A percentile compares a stretch with the other conserved stretches of the same genome.
These are phyloP conservation scores for Polydrusus pterygomalis DNA, from an alignment of 2,888 invertebrate species.

Conservation along the genomic window DNA sequence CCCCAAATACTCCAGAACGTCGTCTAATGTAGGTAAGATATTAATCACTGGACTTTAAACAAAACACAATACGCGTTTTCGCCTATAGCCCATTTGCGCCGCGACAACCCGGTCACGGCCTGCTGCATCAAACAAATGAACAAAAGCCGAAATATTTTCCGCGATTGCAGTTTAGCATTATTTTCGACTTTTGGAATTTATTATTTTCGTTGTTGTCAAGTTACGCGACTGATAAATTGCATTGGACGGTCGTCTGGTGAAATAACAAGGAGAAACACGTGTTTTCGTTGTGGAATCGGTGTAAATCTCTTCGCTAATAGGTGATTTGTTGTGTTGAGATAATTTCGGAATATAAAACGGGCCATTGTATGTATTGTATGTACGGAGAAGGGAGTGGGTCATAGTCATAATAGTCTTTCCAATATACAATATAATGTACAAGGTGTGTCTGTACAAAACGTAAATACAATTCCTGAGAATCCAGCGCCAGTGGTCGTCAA, in stretches of 20 bases:
- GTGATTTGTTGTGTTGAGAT: slow-evolving; percentile 25
- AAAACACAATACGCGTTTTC: slow-evolving; percentile 27
- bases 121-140: slow-evolving; percentile 41
- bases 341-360: not conserved
- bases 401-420: too few relatives aligned
- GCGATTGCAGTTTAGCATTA: slow-evolving; percentile 43
- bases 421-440: too few relatives aligned
- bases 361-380: not conserved
- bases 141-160: slow-evolving; percentile 51
- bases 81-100: slow-evolving; percentile 29
- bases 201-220: slow-evolving; percentile 41
- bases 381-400: too few relatives aligned
- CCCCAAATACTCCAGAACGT: not conserved
- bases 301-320: slow-evolving; percentile 31
- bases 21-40: not conserved
- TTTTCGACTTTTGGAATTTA: slow-evolving; percentile 47
- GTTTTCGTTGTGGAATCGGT: slow-evolving; percentile 21
- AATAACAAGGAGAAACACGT: slow-evolving; percentile 32
- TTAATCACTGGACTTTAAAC: not conserved
- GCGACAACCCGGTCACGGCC: slow-evolving; percentile 41
- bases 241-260: slow-evolving; percentile 32
- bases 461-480: too few relatives aligned
- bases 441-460: too few relatives aligned
- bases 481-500: too few relatives aligned
- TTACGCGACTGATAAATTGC: slow-evolving; percentile 47